Conservation (phyloP, 2,113 vertebrate species). For the Myanophis thanlyinensis region DNA sequence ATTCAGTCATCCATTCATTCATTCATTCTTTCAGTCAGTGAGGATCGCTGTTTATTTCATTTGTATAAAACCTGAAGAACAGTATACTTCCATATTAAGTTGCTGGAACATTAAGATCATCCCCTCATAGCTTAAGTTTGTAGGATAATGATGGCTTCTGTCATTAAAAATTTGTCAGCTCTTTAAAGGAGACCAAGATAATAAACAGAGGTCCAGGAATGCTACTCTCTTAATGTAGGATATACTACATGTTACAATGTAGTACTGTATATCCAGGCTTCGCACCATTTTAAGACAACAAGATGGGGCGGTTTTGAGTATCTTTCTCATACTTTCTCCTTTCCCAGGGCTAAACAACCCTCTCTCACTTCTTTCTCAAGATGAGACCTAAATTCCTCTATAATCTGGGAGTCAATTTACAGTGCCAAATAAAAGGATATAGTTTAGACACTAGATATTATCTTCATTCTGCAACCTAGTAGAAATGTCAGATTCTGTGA, state of each 20-base stretch:
- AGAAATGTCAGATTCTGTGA: neutral
- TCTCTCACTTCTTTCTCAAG: neutral
- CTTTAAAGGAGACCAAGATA: neutral
- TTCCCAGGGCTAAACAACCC: neutral
- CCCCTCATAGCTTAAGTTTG: neutral
- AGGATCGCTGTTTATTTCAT: neutral
- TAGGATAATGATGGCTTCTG: neutral
- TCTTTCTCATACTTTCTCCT: neutral
- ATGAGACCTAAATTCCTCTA: neutral
- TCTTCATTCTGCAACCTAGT: neutral
- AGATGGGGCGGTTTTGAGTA: neutral
- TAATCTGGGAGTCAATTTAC: neutral
- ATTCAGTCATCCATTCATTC: no score
- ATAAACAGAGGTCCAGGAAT: neutral
- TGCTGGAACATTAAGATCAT: neutral
- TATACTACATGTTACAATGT: no score
- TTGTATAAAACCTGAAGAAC: neutral
- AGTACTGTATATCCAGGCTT: no score
- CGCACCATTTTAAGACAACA: neutral
- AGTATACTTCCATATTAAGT: neutral
- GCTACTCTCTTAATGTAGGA: neutral
- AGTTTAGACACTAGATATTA: neutral
- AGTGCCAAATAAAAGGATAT: neutral
- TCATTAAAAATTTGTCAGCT: neutral
- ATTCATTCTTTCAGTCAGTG: neutral